Conservation (phyloP, 2,113 vertebrate species). For the Scatophagus argus region DNA sequence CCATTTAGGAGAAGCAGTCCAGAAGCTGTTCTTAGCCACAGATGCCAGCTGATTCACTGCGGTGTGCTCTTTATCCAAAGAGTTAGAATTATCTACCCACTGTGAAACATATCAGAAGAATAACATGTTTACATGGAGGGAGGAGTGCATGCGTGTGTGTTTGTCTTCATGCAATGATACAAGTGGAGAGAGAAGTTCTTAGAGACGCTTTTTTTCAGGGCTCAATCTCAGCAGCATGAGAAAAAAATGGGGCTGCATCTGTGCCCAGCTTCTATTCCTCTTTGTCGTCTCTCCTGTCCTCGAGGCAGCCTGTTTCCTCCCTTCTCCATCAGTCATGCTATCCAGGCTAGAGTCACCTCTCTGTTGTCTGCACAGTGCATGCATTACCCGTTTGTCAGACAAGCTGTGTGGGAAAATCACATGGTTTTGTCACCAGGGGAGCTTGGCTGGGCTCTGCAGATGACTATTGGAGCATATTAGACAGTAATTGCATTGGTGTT, state of each 20-base stretch:
- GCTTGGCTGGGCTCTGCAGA: slow-evolving; percentile 8
- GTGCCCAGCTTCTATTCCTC: slow-evolving; percentile 25
- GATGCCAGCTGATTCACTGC: slow-evolving; percentile 36
- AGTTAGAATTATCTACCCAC: slow-evolving; percentile 35
- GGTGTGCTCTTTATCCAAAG: slow-evolving; percentile 34
- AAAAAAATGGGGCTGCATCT: slow-evolving; percentile 45
- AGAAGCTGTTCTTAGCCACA: slow-evolving; percentile 28
- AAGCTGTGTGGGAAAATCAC: slow-evolving; percentile 23
- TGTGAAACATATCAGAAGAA: slow-evolving; percentile 27
- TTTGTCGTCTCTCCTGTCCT: slow-evolving; percentile 26
- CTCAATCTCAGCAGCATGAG: neutral
- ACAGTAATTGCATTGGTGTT: slow-evolving; percentile 43
- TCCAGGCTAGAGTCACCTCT: neutral
- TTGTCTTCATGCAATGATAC: neutral
- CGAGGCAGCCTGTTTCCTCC: slow-evolving; percentile 43
- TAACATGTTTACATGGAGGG: slow-evolving; percentile 11
- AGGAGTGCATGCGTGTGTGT: slow-evolving; percentile 9
- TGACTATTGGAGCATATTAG: neutral
- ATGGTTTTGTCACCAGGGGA: slow-evolving; percentile 12
- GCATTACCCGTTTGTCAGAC: slow-evolving; percentile 22
- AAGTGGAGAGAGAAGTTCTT: neutral
- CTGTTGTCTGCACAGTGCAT: neutral
- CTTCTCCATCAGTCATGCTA: slow-evolving; percentile 43
- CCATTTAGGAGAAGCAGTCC: slow-evolving; percentile 3
- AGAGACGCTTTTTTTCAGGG: neutral